Evolutionary conservation across 1,140 invertebrate species (phyloP), one percentile per base, ranked within the genome.

Genomic region (Pseudomyrmex dendroicus): DNA sequence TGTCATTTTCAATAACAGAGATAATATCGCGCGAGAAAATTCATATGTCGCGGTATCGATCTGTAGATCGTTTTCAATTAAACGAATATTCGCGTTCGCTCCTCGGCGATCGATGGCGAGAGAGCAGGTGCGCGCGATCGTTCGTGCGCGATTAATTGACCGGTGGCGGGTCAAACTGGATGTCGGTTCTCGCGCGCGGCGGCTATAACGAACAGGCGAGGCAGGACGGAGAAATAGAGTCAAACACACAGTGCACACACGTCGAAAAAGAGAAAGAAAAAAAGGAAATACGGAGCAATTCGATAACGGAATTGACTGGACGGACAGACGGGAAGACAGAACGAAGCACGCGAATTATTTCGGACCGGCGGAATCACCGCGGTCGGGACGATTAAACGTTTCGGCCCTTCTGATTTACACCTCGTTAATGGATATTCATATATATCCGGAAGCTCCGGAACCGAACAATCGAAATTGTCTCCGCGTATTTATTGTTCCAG

Each of bases 401-500:
- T 87, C 86, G 50, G 56, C 22, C 50, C 35, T 68, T 17, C 73
- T 91, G 84, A 89, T 90, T 91, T 89, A 85, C 84, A 67, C 56
- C 72, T 66, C 73, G 67, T 87, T 90, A 90, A 89, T 90, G 89
- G 86, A 90, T 87, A 90, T 89, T 91, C 89, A 84, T 89, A 84
- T 59, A 62, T 84, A 90, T 90, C 87, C 64, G 80, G 57, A 15
- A 59, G 70, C 84, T 76, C 72, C 52, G 52, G 59, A 57, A 46
- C 5, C 22, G 35, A 25, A 48, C 20, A 22, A 67, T 73, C 61
- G 46, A 46, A 66, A 44, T 17, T 15, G 20, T 7, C 35, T 35
- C 25, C 22, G 44, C 68, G 52, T 68, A 63, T 80, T 84, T 52
- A 46, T 56, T 15, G 62, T 84, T 77, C 70, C 59, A 64, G 61